Base-by-base conservation (phyloP, 2,888 invertebrate genomes). In the Crematogaster levior region DNA sequence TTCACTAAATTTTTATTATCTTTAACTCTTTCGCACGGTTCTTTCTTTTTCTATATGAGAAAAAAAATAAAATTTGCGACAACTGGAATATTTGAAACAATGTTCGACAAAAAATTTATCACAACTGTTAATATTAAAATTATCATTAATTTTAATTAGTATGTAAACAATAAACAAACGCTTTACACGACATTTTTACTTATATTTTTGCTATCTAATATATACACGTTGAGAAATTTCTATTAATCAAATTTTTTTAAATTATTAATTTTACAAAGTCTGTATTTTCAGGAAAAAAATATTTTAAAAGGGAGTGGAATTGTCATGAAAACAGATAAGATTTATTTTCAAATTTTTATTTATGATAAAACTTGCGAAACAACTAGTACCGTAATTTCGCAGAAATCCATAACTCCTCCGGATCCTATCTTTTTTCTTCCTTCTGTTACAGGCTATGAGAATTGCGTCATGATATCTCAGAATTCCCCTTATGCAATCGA, bases 381-480 rank as follows among this genome's bases (percentile, higher is more conserved):
- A 65, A 65, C 12, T 3, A 18, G 12, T 9, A 48, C 12, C 48
- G 56, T 56, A 74, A 56, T 56, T 70, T 82, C 85, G 27, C 15
- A 84, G 53, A 88, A 70, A 84, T 65, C 24, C n/a, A 60, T 9
- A 65, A 53, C 48, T 75, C 30, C 63, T 66, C 9, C 61, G 30
- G n/a, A 37, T 46, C 1, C 34, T 66, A 2, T 53, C 46, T 63
- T 56, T 77, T 40, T 75, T 65, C 60, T 65, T 56, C 60, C 21
- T 56, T 3, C 9, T 43, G 6, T 27, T 37, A 63, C 12, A 43
- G n/a, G 40, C n/a, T 30, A 18, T 53, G n/a, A 61, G 18, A 34
- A 70, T 89, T 86, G 58, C 89, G 75, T 86, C 88, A 85, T 61
- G 58, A 30, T 15, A 73, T 82, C 82, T 84, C 74, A 73, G 84